phyloP scores from a whole-genome alignment of 2,797 vertebrate genomes.

The Picus viridis region DNA sequence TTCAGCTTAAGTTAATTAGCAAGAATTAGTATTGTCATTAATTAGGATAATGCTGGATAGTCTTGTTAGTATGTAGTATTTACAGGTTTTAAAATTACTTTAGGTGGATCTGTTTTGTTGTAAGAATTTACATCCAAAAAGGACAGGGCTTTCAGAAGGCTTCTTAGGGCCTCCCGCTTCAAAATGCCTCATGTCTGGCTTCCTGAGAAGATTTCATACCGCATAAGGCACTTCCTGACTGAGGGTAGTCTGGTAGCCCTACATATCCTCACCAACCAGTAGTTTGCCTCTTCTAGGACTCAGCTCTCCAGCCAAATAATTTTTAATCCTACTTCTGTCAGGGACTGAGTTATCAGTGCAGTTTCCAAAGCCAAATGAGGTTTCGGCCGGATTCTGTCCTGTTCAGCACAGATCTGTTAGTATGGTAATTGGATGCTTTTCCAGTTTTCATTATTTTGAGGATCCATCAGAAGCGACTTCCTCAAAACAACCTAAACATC shows the following conservation, averaged over 20 bases:
- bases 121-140: not conserved
- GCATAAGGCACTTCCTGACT: not conserved
- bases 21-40: slow-evolving; percentile 25
- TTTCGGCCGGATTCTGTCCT: not conserved
- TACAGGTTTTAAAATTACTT: not conserved
- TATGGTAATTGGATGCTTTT: not conserved
- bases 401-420: not conserved
- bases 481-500: not conserved
- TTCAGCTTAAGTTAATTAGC: slow-evolving; percentile 25
- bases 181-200: not conserved
- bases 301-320: not conserved
- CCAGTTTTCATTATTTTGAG: not conserved
- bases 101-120: not conserved
- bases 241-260: not conserved
- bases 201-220: not conserved
- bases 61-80: not conserved
- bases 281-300: not conserved
- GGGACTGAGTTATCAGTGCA: not conserved
- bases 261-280: rapidly evolving
- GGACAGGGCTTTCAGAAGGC: not conserved
- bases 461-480: not conserved
- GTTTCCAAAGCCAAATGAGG: not conserved
- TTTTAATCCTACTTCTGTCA: not conserved
- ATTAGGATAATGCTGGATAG: slow-evolving; percentile 23
- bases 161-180: not conserved